phyloP scores from a whole-genome alignment of 2,888 invertebrate genomes.

The Agrochola lota region DNA sequence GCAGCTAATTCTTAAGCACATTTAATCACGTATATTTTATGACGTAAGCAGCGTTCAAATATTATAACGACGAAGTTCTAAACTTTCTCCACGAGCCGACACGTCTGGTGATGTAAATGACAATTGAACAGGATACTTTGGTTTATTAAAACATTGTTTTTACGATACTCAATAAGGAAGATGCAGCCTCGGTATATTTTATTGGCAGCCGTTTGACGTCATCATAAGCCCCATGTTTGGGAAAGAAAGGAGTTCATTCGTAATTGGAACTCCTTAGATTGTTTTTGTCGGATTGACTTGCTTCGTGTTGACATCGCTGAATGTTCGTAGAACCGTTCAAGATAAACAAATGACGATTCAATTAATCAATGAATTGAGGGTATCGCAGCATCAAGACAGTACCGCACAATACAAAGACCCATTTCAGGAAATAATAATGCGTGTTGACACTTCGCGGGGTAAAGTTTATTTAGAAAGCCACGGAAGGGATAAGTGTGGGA shows the following conservation, averaged over 20 bases:
- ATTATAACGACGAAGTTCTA: constrained; percentile 58
- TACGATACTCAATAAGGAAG: constrained; percentile 34
- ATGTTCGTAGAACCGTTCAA: constrained; percentile 42
- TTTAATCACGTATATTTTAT: constrained; percentile 65
- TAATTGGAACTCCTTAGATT: constrained; percentile 24
- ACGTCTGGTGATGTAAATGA: constrained; percentile 62
- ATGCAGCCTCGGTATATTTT: constrained; percentile 26
- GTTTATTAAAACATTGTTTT: constrained; percentile 51
- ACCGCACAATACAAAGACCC: constrained; percentile 18
- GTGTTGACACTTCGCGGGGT: constrained; percentile 7
- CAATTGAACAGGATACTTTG: constrained; percentile 54
- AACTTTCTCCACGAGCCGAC: constrained; percentile 59
- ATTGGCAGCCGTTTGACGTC: constrained; percentile 42
- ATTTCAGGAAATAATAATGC: constrained; percentile 16
- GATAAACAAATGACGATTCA: constrained; percentile 39
- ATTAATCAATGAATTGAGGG: constrained; percentile 32
- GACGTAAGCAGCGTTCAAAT: constrained; percentile 62
- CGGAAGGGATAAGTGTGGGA: constrained; percentile 18
- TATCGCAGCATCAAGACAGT: constrained; percentile 8
- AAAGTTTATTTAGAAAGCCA: constrained; percentile 11
- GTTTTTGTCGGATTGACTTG: constrained; percentile 27
- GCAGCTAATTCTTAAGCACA: constrained; percentile 52
- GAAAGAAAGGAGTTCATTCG: constrained; percentile 31
- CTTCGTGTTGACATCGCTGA: constrained; percentile 19
- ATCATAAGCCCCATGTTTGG: constrained; percentile 31